phyloP scores from a whole-genome alignment of 2,888 invertebrate genomes.

The Calliphora vomitoria region DNA sequence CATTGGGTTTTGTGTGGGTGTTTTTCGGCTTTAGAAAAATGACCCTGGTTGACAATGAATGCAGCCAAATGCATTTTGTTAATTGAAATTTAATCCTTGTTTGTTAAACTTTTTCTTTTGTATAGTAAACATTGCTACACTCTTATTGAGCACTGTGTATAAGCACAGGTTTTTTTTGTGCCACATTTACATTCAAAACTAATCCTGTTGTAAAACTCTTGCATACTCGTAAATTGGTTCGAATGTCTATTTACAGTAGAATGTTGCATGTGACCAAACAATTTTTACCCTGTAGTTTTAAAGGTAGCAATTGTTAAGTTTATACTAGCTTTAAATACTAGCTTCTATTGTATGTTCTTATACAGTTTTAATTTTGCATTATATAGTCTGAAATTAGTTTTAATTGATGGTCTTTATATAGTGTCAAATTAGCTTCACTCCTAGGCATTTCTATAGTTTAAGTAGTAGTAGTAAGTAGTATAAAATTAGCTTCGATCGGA shows the following conservation, averaged over 20 bases:
- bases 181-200: constrained; percentile 50
- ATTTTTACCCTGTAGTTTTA: background rate
- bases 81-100: constrained; percentile 73
- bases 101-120: background rate
- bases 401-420: too few species aligned
- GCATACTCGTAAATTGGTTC: constrained; percentile 57
- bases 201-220: constrained; percentile 64
- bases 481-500: too few species aligned
- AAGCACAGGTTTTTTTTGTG: background rate
- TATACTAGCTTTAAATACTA: too few species aligned
- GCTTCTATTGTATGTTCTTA: too few species aligned
- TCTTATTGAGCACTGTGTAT: background rate
- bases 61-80: constrained; percentile 62
- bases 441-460: too few species aligned
- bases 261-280: too few species aligned
- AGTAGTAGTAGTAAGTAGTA: too few species aligned
- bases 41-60: background rate
- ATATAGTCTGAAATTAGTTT: too few species aligned
- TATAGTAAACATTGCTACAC: constrained; percentile 1
- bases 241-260: constrained; percentile 24
- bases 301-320: background rate
- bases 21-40: constrained; percentile 7
- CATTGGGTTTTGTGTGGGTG: background rate
- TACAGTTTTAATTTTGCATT: too few species aligned
- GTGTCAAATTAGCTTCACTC: too few species aligned